A percentile compares a stretch with the other conserved stretches of the same genome.
These are phyloP conservation scores for Colius striatus DNA, from an alignment of 2,113 vertebrate genomes.

Conservation along the genomic window DNA sequence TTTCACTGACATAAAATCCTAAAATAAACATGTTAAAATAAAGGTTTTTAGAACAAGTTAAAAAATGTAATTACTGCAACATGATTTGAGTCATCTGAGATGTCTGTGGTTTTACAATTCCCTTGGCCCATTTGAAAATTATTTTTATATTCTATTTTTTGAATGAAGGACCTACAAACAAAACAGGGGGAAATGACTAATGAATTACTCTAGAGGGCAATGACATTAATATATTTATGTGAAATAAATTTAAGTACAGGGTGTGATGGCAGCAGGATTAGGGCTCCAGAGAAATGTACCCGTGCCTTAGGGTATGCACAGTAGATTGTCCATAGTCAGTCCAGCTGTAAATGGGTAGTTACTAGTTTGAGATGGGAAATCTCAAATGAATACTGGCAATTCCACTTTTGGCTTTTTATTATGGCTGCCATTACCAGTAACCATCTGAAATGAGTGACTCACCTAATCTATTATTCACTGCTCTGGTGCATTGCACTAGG, in stretches of 20 bases:
- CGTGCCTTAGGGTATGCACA: neutral
- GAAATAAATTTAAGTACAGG: neutral
- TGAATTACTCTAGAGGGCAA: neutral
- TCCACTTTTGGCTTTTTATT: neutral
- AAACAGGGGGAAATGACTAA: neutral
- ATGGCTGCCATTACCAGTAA: neutral
- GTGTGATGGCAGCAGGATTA: neutral
- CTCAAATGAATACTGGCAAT: neutral
- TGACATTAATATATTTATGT: neutral
- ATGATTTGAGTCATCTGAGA: neutral
- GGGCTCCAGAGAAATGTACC: neutral
- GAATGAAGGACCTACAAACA: neutral
- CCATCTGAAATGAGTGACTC: neutral
- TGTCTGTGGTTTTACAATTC: conserved; percentile 5
- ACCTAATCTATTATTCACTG: neutral
- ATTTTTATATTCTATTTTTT: conserved; percentile 3
- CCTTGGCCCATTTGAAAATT: neutral
- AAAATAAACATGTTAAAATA: neutral
- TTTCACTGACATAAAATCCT: neutral
- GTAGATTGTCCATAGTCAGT: neutral
- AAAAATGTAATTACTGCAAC: neutral
- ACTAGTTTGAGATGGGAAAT: neutral
- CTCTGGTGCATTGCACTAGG: neutral
- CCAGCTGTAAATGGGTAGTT: neutral
- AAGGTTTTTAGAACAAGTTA: neutral